Evolutionary conservation across 2,797 vertebrate genomes (phyloP).

Genomic region (Dermochelys coriacea): DNA sequence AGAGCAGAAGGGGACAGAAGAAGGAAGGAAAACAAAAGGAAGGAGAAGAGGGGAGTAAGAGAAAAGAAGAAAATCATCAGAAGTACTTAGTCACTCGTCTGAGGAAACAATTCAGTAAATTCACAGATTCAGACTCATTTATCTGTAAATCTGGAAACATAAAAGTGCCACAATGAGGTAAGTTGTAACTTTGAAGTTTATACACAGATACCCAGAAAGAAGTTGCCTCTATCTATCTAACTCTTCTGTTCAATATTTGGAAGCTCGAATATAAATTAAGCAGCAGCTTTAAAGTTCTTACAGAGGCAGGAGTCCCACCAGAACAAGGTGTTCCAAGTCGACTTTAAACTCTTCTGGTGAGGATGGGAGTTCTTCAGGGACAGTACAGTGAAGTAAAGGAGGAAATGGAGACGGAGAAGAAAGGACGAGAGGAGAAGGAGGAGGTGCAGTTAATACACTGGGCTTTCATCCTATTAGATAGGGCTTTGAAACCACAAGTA

Average conservation of each 20-base stretch:
- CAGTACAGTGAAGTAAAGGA: not conserved
- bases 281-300: conserved; percentile 62
- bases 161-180: conserved; percentile 58
- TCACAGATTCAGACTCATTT: conserved; percentile 53
- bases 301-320: conserved; percentile 23
- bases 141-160: conserved; percentile 59
- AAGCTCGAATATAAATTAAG: conserved; percentile 71
- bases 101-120: conserved; percentile 50
- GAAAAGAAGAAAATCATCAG: conserved; percentile 8
- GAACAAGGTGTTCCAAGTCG: conserved; percentile 56
- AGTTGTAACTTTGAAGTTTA: conserved; percentile 73
- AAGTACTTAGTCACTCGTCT: conserved; percentile 48
- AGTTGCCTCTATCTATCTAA: conserved; percentile 37
- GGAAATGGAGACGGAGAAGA: not conserved
- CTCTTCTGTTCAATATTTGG: conserved; percentile 50
- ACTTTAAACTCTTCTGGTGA: not conserved
- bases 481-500: not conserved
- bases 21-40: not conserved
- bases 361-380: not conserved
- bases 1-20: not conserved
- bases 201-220: conserved; percentile 59
- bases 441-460: not conserved
- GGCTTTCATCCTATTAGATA: not conserved
- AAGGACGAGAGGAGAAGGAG: not conserved
- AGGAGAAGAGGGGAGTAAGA: not conserved